A percentile compares a stretch with the other conserved stretches of the same genome.
These are phyloP conservation scores for Sweltsa coloradensis DNA, from an alignment of 1,140 invertebrate species.

Conservation along the genomic window DNA sequence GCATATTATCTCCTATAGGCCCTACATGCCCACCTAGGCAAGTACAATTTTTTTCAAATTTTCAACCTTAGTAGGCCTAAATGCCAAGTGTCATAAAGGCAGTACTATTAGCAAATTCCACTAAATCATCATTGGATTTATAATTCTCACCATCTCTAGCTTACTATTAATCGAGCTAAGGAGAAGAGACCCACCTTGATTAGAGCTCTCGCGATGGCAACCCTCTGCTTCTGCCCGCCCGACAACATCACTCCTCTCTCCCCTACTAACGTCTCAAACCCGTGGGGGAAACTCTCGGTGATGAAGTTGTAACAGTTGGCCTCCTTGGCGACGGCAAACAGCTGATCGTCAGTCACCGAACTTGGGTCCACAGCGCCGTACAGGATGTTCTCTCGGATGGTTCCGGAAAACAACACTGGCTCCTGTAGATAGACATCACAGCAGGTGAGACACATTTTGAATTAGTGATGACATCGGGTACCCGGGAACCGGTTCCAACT, in stretches of 20 bases:
- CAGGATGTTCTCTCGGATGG: slow-evolving; percentile 72
- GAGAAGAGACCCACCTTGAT: slow-evolving; percentile 68
- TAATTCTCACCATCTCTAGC: too few species aligned
- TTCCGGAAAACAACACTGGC: slow-evolving; percentile 69
- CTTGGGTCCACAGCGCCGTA: slow-evolving; percentile 46
- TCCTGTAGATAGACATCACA: slow-evolving; percentile 41
- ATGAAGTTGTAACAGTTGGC: slow-evolving; percentile 82
- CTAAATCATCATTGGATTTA: too few species aligned
- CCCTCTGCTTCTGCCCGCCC: slow-evolving; percentile 75
- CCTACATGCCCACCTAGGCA: too few species aligned
- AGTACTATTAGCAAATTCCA: too few species aligned
- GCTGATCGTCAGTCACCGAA: slow-evolving; percentile 35
- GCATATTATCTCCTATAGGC: too few species aligned
- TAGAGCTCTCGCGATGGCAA: slow-evolving; percentile 82
- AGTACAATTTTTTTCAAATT: too few species aligned
- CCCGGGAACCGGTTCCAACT: too few species aligned
- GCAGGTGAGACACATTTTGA: too few species aligned
- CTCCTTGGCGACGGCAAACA: slow-evolving; percentile 45
- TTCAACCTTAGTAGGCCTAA: too few species aligned
- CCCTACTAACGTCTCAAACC: slow-evolving; percentile 66
- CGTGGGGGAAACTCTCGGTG: slow-evolving; percentile 50
- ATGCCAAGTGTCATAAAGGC: neutral
- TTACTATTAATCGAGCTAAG: too few species aligned
- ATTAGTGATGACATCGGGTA: too few species aligned
- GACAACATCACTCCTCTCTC: slow-evolving; percentile 70